These are phyloP conservation scores for Stomorhina lunata DNA, from an alignment of 2,888 invertebrate species.

Conservation along the genomic window DNA sequence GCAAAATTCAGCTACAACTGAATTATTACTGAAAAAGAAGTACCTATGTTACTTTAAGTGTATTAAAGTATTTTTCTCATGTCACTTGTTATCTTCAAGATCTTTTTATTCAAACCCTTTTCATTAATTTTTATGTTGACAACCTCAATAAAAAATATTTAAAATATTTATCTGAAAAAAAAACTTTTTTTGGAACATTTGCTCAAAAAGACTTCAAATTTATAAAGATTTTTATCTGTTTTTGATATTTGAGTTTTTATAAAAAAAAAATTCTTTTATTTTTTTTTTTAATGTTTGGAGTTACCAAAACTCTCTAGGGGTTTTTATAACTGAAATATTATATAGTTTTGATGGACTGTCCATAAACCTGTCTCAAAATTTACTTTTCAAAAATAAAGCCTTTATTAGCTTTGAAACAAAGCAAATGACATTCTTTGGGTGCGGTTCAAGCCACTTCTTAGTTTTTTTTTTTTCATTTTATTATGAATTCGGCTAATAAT, in stretches of 20 bases:
- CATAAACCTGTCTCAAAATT: slow-evolving; percentile 55
- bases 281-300: not conserved
- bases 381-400: slow-evolving; percentile 12
- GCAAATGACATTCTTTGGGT: slow-evolving; percentile 58
- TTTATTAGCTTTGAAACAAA: too few species aligned
- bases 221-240: too few species aligned
- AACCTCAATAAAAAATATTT: too few species aligned
- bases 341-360: slow-evolving; percentile 53
- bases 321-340: not conserved
- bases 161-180: too few species aligned
- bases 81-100: not conserved
- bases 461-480: slow-evolving; percentile 18
- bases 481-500: slow-evolving; percentile 28
- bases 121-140: too few species aligned
- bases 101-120: not conserved
- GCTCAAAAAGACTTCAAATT: too few species aligned
- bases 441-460: slow-evolving; percentile 39
- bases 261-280: not conserved
- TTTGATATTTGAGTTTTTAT: too few species aligned
- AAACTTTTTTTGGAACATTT: too few species aligned
- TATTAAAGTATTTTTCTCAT: not conserved
- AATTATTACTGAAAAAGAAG: too few species aligned
- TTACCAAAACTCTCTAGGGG: slow-evolving; percentile 9
- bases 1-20: not conserved
- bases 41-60: not conserved